Conservation (phyloP, 2,888 invertebrate species). For the Glaucopsyche alexis region DNA sequence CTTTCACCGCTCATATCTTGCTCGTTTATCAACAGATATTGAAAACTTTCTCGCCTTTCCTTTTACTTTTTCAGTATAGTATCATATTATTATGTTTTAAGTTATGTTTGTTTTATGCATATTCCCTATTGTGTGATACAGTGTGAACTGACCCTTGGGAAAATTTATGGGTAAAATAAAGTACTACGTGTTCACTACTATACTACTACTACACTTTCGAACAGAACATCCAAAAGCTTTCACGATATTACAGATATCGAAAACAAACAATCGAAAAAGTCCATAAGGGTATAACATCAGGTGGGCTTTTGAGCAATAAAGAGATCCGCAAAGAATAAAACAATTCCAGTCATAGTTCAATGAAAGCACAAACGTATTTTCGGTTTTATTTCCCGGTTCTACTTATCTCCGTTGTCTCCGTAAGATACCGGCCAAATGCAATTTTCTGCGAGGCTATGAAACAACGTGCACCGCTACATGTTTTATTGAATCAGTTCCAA, state of each 20-base stretch:
- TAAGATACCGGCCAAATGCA: constrained; percentile 33
- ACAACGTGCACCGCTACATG: constrained; percentile 30
- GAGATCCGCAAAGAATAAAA: constrained; percentile 10
- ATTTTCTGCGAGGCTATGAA: constrained; percentile 30
- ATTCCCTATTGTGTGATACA: no score
- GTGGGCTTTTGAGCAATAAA: constrained; percentile 19
- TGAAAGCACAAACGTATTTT: constrained; percentile 28
- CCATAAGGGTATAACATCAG: constrained; percentile 21
- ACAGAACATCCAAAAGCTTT: constrained; percentile 5
- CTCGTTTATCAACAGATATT: no score
- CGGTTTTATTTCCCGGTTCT: constrained; percentile 30
- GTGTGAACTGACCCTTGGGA: neutral
- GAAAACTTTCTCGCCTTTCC: no score
- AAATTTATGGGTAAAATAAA: neutral
- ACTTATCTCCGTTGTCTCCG: constrained; percentile 29
- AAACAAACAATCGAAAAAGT: constrained; percentile 19
- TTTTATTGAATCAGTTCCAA: constrained; percentile 33
- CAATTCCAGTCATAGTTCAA: constrained; percentile 24
- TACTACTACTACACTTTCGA: no score
- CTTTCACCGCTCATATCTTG: no score
- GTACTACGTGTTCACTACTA: neutral
- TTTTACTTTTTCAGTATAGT: no score
- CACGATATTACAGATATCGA: constrained; percentile 12
- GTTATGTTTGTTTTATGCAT: no score
- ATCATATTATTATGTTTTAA: no score